Percentiles rank a stretch among this genome's conserved stretches.
Conservation (phyloP, 2,113 vertebrate genomes). For the Prionailurus viverrinus region DNA sequence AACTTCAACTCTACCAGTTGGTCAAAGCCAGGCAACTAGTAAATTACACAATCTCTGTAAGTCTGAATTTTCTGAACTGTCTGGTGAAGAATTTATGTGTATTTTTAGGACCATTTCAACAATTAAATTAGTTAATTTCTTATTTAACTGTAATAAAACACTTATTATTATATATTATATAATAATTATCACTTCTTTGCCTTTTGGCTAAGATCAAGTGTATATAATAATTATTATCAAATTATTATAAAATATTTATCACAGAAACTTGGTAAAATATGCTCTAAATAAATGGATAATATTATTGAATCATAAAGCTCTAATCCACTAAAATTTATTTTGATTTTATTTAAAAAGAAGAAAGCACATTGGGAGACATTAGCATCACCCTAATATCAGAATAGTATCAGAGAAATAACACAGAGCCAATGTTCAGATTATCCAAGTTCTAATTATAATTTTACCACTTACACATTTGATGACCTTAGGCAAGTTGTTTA, state of each 20-base stretch:
- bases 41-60: not conserved
- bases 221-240: too few species aligned
- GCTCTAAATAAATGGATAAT: not conserved
- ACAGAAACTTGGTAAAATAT: not conserved
- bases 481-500: not conserved
- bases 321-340: not conserved
- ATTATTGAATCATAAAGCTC: not conserved
- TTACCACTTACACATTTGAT: not conserved
- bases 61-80: not conserved
- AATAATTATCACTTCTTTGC: too few species aligned
- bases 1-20: not conserved
- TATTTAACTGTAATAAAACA: too few species aligned
- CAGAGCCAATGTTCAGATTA: not conserved
- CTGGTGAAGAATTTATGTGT: not conserved
- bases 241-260: not conserved
- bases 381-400: not conserved
- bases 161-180: too few species aligned
- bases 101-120: not conserved
- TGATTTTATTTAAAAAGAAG: not conserved
- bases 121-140: not conserved
- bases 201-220: too few species aligned
- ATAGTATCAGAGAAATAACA: not conserved
- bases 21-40: not conserved
- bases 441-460: not conserved
- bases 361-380: not conserved